phyloP scores from a whole-genome alignment of 2,888 invertebrate genomes.

The Andricus quercusramuli region DNA sequence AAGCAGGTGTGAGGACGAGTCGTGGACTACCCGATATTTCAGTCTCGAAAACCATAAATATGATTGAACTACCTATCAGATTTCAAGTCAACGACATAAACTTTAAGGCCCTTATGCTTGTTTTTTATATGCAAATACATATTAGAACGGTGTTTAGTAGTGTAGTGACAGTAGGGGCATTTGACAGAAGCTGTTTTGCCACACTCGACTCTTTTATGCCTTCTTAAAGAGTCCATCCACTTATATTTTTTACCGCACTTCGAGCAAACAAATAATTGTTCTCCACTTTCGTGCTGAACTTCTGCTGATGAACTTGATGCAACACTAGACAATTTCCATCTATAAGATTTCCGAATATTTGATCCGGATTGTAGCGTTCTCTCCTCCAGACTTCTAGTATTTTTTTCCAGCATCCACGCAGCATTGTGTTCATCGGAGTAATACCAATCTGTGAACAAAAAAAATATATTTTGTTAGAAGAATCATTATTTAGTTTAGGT shows the following conservation, averaged over 20 bases:
- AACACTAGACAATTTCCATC: constrained; percentile 13
- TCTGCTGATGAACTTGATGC: neutral
- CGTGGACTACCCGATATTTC: neutral
- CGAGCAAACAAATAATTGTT: constrained; percentile 61
- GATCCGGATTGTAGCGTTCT: neutral
- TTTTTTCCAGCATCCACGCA: constrained; percentile 61
- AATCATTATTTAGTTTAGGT: neutral
- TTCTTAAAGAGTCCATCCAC: constrained; percentile 75
- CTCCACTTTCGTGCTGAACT: neutral
- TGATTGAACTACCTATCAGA: neutral
- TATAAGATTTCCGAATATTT: neutral
- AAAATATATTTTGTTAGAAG: neutral
- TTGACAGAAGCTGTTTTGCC: constrained; percentile 62
- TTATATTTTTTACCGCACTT: constrained; percentile 76
- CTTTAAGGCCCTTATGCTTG: constrained; percentile 62
- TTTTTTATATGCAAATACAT: constrained; percentile 69
- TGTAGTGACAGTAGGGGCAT: constrained; percentile 60
- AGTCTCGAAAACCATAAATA: neutral
- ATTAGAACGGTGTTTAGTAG: constrained; percentile 68
- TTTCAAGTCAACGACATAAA: constrained; percentile 7
- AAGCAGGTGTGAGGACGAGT: too few species aligned
- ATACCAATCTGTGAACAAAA: constrained; percentile 51
- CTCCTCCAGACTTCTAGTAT: constrained; percentile 51
- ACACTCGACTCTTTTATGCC: constrained; percentile 69
- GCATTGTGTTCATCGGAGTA: constrained; percentile 60